Conservation (phyloP, 2,888 invertebrate genomes). For the Tenthredo scrophulariae region DNA sequence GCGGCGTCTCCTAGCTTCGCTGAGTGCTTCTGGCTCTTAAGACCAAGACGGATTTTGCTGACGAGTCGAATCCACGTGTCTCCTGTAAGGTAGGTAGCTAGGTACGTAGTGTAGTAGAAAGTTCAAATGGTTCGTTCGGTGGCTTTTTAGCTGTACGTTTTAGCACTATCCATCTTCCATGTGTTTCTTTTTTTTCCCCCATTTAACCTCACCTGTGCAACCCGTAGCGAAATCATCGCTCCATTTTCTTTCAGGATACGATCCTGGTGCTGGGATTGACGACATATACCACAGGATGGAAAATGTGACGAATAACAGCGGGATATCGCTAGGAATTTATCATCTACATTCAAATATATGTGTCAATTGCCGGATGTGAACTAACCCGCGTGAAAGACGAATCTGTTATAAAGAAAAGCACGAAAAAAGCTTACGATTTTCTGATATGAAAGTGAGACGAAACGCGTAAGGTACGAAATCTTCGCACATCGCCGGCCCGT, state of each 20-base stretch:
- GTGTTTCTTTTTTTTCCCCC: not conserved
- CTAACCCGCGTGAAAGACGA: not conserved
- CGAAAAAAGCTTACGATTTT: conserved; percentile 15
- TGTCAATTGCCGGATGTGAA: conserved; percentile 37
- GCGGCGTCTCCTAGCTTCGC: conserved; percentile 34
- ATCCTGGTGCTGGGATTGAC: not conserved
- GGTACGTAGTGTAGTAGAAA: conserved; percentile 29
- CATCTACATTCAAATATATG: conserved; percentile 37
- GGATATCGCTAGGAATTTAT: conserved; percentile 26
- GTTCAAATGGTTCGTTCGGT: conserved; percentile 41
- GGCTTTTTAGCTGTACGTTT: conserved; percentile 43
- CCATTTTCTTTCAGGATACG: conserved; percentile 27
- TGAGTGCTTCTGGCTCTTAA: conserved; percentile 51
- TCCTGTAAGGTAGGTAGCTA: not conserved
- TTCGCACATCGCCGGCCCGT: conserved; percentile 1
- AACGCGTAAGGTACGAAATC: conserved; percentile 9
- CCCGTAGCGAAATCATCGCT: not conserved
- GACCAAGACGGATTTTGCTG: conserved; percentile 46
- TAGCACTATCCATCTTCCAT: conserved; percentile 31
- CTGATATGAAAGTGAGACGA: not conserved
- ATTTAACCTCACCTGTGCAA: conserved; percentile 23
- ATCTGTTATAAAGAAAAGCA: not conserved
- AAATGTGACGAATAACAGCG: conserved; percentile 18
- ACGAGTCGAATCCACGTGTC: conserved; percentile 45
- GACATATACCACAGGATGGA: not conserved